Base-by-base conservation (phyloP, 2,888 invertebrate species). In the Hypselothyrea guttata region DNA sequence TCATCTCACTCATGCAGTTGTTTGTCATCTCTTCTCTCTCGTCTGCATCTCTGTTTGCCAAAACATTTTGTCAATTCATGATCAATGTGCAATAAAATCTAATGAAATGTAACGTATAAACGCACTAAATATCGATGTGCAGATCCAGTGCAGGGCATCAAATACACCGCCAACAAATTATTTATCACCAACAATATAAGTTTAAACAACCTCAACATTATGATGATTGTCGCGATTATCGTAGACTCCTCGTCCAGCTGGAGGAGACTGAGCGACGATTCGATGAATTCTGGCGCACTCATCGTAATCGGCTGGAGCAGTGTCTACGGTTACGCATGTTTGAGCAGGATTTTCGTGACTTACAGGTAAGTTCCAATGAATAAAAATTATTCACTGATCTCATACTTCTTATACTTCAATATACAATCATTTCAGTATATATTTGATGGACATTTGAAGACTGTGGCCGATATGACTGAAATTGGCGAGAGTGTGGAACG, bases 261-360 rank as follows among this genome's bases (percentile, higher is more conserved):
- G 97, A 97, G 90, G 98, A 98, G 91, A 98, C 98, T 73, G 96
- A 97, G 90, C 93, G 94, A 83, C 96, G 96, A 70, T 98, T 99
- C 90, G 97, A 97, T 89, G 94, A 95, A 79, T 98, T 98, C 91
- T 98, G 98, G 98, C 93, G 94, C 54, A 94, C 95, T 84, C 98
- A 98, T 92, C 96, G 97, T 82, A 94, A 94, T 57, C 95, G 96
- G 86, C 91, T 98, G 87, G 94, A 95, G 84, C 96, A 97, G 89
- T 98, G 97, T 91, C 91, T 98, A 71, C 95, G 95, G 84, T 92
- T 98, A 86, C 92, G 98, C 82, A 94, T 95, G 83, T 99, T 98
- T 91, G 98, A 98, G 91, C 96, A 97, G 88, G 96, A 97, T 88
- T 98, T 98, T 89, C 94, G 96, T 87, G 96, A 97, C 89, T 92